Conservation (phyloP, 1,140 invertebrate species). For the Cydia splendana region DNA sequence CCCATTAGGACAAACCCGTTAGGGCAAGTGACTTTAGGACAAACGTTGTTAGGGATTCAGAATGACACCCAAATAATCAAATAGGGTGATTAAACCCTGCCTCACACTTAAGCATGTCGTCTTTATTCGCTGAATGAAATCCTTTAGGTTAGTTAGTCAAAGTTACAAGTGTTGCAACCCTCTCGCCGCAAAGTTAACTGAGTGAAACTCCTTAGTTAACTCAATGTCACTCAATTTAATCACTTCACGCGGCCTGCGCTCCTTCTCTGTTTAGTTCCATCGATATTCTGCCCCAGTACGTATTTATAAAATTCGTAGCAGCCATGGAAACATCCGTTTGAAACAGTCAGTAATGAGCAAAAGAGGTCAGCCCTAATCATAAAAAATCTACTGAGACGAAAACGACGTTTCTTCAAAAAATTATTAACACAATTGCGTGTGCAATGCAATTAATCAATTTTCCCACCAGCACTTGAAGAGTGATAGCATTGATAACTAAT, state of each 20-base stretch:
- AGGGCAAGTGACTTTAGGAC: too few species aligned
- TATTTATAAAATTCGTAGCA: neutral
- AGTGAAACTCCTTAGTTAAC: neutral
- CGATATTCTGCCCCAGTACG: neutral
- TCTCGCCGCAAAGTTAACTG: conserved; percentile 18
- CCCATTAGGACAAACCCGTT: too few species aligned
- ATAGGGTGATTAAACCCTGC: neutral
- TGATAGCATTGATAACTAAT: neutral
- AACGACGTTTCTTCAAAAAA: neutral
- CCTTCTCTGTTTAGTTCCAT: neutral
- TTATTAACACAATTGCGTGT: neutral
- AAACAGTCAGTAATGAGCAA: too few species aligned
- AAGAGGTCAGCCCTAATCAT: too few species aligned
- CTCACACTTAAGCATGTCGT: neutral
- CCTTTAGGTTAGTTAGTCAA: conserved; percentile 1
- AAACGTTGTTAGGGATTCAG: too few species aligned
- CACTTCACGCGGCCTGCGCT: neutral
- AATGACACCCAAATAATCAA: too few species aligned
- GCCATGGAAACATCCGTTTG: too few species aligned
- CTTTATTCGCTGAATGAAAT: conserved; percentile 2
- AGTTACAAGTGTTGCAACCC: conserved; percentile 25
- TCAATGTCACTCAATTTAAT: conserved; percentile 17
- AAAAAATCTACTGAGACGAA: too few species aligned
- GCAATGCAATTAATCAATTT: neutral
- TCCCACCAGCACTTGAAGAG: neutral